phyloP scores from a whole-genome alignment of 2,113 vertebrate species.

The Alectura lathami region DNA sequence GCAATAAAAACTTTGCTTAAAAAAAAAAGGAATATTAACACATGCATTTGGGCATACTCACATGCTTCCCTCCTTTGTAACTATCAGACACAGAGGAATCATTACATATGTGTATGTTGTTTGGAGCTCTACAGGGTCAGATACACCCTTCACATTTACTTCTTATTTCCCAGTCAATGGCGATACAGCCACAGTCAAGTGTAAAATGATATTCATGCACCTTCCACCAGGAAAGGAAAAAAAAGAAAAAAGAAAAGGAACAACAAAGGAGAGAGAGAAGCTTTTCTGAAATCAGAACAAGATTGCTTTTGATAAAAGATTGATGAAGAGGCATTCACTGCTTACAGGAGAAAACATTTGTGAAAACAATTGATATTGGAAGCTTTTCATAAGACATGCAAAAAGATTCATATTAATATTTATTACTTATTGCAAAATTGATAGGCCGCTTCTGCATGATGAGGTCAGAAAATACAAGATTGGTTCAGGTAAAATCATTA shows the following conservation, averaged over 20 bases:
- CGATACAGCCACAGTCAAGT: slow-evolving; percentile 56
- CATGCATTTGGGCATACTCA: neutral
- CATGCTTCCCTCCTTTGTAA: neutral
- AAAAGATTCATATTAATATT: slow-evolving; percentile 76
- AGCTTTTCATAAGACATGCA: slow-evolving; percentile 73
- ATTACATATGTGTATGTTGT: slow-evolving; percentile 6
- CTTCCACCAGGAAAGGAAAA: slow-evolving; percentile 46
- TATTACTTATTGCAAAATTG: slow-evolving; percentile 66
- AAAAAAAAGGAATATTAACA: neutral
- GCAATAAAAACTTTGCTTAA: neutral
- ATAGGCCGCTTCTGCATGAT: slow-evolving; percentile 56
- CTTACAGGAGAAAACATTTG: slow-evolving; percentile 66
- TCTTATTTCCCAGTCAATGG: slow-evolving; percentile 60
- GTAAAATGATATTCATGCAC: slow-evolving; percentile 70
- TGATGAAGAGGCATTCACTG: slow-evolving; percentile 70
- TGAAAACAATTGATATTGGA: slow-evolving; percentile 74
- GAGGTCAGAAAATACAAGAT: slow-evolving; percentile 70
- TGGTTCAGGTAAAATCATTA: slow-evolving; percentile 73
- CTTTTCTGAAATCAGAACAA: slow-evolving; percentile 69
- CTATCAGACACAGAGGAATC: neutral
- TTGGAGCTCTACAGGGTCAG: slow-evolving; percentile 30
- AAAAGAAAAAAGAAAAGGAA: neutral
- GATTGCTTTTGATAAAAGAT: slow-evolving; percentile 76
- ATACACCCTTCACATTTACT: slow-evolving; percentile 52
- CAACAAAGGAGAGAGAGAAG: slow-evolving; percentile 4